Conservation (phyloP, 2,113 vertebrate species). For the Zapornia atra region DNA sequence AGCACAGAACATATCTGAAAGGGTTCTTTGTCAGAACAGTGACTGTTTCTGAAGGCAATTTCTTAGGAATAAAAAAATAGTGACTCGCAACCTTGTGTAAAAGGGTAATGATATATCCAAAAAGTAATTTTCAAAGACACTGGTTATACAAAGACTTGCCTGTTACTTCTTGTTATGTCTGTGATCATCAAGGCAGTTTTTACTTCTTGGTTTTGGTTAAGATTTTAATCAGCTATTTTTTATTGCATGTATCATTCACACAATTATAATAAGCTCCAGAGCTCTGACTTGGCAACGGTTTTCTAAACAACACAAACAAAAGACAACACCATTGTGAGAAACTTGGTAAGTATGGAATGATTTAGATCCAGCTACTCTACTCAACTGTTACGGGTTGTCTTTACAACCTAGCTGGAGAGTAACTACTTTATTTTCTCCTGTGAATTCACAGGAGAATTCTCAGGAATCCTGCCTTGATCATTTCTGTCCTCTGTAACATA, state of each 20-base stretch:
- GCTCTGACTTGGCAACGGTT: conserved; percentile 38
- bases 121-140: neutral
- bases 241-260: conserved; percentile 21
- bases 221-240: conserved; percentile 49
- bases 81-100: neutral
- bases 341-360: neutral
- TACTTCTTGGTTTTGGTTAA: conserved; percentile 42
- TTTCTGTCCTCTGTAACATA: neutral
- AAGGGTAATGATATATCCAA: conserved; percentile 1
- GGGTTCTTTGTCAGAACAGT: conserved; percentile 6
- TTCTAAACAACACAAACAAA: conserved; percentile 57
- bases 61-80: neutral
- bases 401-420: neutral
- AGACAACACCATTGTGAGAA: conserved; percentile 5
- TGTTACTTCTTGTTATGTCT: conserved; percentile 22
- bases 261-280: conserved; percentile 67
- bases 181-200: conserved; percentile 40
- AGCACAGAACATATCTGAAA: neutral
- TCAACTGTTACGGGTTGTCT: neutral
- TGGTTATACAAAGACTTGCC: neutral
- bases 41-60: neutral
- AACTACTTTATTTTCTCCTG: neutral
- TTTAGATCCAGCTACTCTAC: conserved; percentile 4
- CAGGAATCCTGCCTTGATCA: neutral
- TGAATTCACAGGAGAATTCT: too few species aligned